Conservation (phyloP, 2,888 invertebrate species). For the Eupelmus urozonus region DNA sequence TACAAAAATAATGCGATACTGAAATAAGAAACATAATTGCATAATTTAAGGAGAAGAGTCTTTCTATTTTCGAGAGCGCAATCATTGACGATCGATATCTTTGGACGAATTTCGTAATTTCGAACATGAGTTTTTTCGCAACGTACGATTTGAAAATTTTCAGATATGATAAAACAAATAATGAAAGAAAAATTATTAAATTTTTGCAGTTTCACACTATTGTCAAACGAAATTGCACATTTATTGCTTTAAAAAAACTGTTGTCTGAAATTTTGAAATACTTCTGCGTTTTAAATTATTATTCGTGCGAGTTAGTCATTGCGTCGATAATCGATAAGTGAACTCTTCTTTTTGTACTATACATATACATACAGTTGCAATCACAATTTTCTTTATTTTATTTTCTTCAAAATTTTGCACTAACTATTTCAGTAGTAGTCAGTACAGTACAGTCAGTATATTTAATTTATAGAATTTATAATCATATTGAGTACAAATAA, state of each 20-base stretch:
- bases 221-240: too few relatives aligned
- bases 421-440: not conserved
- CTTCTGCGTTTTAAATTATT: slow-evolving; percentile 1
- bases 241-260: too few relatives aligned
- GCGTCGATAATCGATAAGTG: slow-evolving; percentile 45
- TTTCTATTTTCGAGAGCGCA: slow-evolving; percentile 29
- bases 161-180: too few relatives aligned
- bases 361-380: too few relatives aligned
- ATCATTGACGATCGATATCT: slow-evolving; percentile 2
- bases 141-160: too few relatives aligned
- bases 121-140: not conserved
- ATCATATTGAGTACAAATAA: slow-evolving; percentile 30
- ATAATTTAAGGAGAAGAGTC: slow-evolving; percentile 31
- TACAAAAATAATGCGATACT: slow-evolving; percentile 19
- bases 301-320: slow-evolving; percentile 22
- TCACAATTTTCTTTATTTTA: slow-evolving; percentile 24
- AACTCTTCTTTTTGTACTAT: slow-evolving; percentile 36
- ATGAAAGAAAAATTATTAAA: too few relatives aligned
- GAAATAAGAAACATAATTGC: slow-evolving; percentile 53
- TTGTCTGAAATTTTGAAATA: slow-evolving; percentile 9
- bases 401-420: slow-evolving; percentile 18
- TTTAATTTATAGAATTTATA: slow-evolving; percentile 5
- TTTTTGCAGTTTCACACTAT: too few relatives aligned
- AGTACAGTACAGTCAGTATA: too few relatives aligned
- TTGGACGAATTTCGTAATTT: slow-evolving; percentile 1